These are phyloP conservation scores for Orthonychiurus folsomi DNA, from an alignment of 2,888 invertebrate species.

Conservation along the genomic window DNA sequence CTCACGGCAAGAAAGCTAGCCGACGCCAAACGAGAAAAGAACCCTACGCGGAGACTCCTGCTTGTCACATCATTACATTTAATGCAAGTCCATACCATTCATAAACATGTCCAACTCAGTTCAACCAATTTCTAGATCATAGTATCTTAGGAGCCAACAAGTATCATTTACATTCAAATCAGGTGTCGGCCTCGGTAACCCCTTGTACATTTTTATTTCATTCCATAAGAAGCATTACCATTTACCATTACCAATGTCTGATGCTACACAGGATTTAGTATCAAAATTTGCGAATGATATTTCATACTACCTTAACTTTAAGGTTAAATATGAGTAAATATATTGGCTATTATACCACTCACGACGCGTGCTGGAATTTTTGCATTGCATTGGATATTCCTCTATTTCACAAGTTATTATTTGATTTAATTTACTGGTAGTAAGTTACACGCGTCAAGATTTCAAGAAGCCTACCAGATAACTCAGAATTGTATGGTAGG, in stretches of 20 bases:
- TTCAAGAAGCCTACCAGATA: no score
- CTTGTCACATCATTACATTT: conserved; percentile 1
- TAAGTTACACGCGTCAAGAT: background rate
- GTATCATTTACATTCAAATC: background rate
- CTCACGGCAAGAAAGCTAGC: background rate
- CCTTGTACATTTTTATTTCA: no score
- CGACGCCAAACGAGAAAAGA: background rate
- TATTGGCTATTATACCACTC: no score
- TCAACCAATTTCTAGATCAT: background rate
- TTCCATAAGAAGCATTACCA: background rate
- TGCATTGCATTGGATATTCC: no score
- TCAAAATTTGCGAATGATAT: no score
- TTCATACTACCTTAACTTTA: no score
- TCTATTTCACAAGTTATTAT: no score
- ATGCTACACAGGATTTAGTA: no score
- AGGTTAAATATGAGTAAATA: no score
- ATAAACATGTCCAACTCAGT: background rate
- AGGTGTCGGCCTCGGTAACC: background rate
- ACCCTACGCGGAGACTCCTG: background rate
- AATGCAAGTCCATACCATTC: background rate
- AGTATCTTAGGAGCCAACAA: background rate
- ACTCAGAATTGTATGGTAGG: no score
- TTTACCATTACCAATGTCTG: background rate
- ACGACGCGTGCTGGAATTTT: no score
- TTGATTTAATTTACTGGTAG: background rate